Evolutionary conservation across 2,113 vertebrate species (phyloP).

Genomic region (Tragulus kanchil): DNA sequence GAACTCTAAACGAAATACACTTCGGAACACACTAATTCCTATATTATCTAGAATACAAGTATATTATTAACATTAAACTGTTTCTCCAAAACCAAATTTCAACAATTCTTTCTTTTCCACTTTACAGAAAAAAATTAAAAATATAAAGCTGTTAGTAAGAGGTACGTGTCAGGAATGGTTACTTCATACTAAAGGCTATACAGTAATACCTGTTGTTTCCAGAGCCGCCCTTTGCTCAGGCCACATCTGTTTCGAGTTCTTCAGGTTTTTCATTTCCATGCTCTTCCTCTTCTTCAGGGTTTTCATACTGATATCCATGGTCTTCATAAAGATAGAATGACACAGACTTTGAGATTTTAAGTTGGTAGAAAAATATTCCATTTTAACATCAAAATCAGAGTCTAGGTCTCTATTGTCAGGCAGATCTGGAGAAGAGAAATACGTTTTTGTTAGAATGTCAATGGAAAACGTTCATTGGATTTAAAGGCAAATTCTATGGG

Average conservation of each 20-base stretch:
- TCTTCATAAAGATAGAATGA: not conserved
- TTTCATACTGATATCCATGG: not conserved
- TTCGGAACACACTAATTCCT: not conserved
- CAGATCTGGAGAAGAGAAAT: not conserved
- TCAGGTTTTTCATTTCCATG: not conserved
- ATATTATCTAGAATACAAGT: not conserved
- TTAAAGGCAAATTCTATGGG: slow-evolving; percentile 17
- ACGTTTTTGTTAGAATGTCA: not conserved
- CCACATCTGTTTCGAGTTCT: not conserved
- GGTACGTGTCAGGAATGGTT: not conserved
- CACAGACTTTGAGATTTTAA: not conserved
- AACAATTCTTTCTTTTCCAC: not conserved
- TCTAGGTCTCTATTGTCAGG: not conserved
- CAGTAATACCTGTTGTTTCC: not conserved
- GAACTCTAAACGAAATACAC: not conserved
- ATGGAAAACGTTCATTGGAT: not conserved
- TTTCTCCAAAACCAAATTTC: not conserved
- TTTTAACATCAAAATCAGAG: not conserved
- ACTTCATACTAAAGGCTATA: not conserved
- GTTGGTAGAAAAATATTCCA: not conserved
- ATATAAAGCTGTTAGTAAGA: not conserved
- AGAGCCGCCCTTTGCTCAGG: not conserved
- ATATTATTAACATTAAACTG: not conserved
- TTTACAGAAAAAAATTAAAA: not conserved
- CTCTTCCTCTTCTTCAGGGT: not conserved